These are phyloP conservation scores for Holocentrus rufus DNA, from an alignment of 2,797 vertebrate species.

Conservation along the genomic window DNA sequence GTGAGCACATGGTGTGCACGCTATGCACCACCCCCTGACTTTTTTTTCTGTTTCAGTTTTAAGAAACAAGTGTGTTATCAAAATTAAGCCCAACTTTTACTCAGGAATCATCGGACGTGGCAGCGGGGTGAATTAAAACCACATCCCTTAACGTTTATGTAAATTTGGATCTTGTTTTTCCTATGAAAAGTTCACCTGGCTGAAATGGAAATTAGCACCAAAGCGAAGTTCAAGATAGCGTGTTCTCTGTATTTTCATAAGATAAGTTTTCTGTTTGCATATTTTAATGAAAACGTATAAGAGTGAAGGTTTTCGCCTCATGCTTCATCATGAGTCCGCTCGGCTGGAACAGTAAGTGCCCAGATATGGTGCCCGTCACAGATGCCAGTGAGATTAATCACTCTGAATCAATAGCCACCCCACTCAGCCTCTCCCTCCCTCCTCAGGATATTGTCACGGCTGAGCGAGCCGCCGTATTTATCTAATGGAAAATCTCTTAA, in stretches of 20 bases:
- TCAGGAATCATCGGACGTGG: too few species aligned
- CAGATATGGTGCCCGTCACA: constrained; percentile 20
- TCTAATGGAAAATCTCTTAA: constrained; percentile 33
- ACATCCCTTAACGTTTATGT: neutral
- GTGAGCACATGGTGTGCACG: neutral
- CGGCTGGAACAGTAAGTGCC: constrained; percentile 42
- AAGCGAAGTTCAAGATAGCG: neutral
- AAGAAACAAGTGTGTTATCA: neutral
- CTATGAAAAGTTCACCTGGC: neutral
- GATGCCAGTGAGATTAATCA: constrained; percentile 56
- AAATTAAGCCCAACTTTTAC: neutral
- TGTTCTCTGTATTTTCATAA: neutral
- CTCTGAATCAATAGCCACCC: constrained; percentile 55
- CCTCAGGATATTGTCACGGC: constrained; percentile 49
- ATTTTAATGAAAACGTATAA: constrained; percentile 2
- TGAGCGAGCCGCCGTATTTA: constrained; percentile 32
- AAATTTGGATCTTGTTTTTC: constrained; percentile 10
- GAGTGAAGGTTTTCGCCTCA: neutral
- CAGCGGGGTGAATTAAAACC: neutral
- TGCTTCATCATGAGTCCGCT: neutral
- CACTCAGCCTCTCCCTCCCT: constrained; percentile 26
- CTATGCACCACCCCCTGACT: constrained; percentile 6
- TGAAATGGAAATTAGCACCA: neutral
- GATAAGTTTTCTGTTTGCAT: neutral
- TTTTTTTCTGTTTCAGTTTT: too few species aligned